These are phyloP conservation scores for Ophion ellenae DNA, from an alignment of 2,888 invertebrate species.

Conservation along the genomic window DNA sequence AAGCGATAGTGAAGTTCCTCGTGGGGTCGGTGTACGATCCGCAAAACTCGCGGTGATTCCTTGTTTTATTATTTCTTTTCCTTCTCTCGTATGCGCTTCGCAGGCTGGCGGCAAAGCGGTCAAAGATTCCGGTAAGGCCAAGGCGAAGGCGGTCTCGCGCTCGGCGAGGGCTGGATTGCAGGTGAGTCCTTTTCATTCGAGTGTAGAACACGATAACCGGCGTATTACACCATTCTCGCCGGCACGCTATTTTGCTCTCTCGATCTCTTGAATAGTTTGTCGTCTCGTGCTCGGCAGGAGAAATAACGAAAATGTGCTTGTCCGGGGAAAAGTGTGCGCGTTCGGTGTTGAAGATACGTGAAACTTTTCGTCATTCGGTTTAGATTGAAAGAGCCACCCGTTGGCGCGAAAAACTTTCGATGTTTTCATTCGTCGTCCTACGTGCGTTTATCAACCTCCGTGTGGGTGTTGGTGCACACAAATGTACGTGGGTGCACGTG, in stretches of 20 bases:
- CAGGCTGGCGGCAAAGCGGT: constrained; percentile 99
- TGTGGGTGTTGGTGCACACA: not conserved
- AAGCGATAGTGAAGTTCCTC: constrained; percentile 86
- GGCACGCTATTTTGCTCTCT: not conserved
- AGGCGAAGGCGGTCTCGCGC: constrained; percentile 99
- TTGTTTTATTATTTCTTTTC: constrained; percentile 64
- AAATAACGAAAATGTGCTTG: not conserved
- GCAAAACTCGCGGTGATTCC: constrained; percentile 85
- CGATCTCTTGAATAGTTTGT: not conserved
- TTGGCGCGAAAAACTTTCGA: constrained; percentile 78
- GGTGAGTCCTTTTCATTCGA: constrained; percentile 86
- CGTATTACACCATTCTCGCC: not conserved
- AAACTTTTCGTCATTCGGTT: constrained; percentile 24
- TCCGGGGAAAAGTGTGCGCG: not conserved
- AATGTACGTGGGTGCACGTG: not conserved
- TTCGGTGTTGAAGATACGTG: not conserved
- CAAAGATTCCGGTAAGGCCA: constrained; percentile 99
- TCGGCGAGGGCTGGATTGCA: constrained; percentile 99
- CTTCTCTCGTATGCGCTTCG: constrained; percentile 66
- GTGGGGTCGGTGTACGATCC: constrained; percentile 70
- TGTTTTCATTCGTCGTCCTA: constrained; percentile 52
- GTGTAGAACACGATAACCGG: not conserved
- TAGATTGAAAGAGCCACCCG: constrained; percentile 49
- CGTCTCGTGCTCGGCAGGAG: not conserved
- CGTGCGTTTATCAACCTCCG: not conserved